Evolutionary conservation across 2,113 vertebrate genomes (phyloP).

Genomic region (Hyperoodon ampullatus): DNA sequence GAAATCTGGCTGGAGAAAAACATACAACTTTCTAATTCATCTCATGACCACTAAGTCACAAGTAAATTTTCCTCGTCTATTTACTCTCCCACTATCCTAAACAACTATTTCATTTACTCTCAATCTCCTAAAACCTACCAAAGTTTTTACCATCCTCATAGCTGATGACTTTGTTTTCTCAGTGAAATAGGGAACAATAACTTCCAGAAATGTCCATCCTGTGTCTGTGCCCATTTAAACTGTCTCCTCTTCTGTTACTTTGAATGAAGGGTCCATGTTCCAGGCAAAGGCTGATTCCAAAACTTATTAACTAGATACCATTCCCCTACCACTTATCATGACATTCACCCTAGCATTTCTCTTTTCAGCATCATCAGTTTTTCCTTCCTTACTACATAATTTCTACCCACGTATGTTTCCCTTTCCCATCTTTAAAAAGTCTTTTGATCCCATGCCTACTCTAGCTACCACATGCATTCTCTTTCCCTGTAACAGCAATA

Average conservation of each 20-base stretch:
- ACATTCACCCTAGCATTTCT: background rate
- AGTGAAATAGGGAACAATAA: background rate
- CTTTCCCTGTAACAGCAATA: background rate
- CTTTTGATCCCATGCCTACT: background rate
- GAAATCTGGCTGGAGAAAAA: background rate
- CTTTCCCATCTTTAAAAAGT: background rate
- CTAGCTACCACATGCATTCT: background rate
- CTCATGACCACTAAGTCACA: background rate
- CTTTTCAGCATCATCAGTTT: background rate
- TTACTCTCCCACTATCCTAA: background rate
- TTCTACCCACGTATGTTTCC: background rate
- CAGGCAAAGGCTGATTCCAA: background rate
- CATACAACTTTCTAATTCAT: background rate
- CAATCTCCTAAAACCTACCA: background rate
- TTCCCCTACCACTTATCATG: background rate
- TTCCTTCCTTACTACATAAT: background rate
- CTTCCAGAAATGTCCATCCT: background rate
- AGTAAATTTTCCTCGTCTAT: background rate
- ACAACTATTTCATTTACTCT: background rate
- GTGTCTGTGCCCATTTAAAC: background rate
- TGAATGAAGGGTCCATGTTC: background rate
- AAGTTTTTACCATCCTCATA: background rate
- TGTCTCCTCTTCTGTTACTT: background rate
- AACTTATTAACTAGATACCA: background rate
- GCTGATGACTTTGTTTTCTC: background rate